Percentiles rank a stretch among this genome's conserved stretches.
Evolutionary conservation across 2,113 vertebrate genomes (phyloP).

Genomic region (Parotia lawesii): DNA sequence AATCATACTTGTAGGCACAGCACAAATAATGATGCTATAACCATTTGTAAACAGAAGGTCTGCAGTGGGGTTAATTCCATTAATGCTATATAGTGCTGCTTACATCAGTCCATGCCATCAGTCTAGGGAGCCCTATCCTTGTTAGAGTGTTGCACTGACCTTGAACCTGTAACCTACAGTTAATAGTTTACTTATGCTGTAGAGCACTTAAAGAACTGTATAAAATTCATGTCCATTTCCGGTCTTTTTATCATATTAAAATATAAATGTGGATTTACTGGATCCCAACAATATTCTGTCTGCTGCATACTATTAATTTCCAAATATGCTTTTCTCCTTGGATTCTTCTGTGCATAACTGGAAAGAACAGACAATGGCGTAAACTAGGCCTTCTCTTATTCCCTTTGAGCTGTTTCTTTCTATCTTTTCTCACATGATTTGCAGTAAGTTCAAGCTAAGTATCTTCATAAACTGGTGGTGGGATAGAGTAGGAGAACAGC

Average conservation of each 20-base stretch:
- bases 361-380: neutral
- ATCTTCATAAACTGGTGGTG: neutral
- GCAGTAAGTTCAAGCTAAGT: neutral
- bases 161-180: neutral
- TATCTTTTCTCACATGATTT: neutral
- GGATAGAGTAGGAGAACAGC: neutral
- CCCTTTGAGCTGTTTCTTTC: neutral
- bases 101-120: neutral
- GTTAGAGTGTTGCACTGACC: neutral
- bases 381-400: neutral
- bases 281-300: neutral
- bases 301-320: neutral
- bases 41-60: neutral
- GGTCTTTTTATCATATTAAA: neutral
- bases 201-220: neutral
- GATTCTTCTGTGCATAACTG: neutral
- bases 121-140: neutral
- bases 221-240: neutral
- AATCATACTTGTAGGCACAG: neutral
- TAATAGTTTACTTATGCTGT: neutral
- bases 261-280: neutral
- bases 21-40: neutral
- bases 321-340: neutral
- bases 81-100: neutral
- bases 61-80: neutral